Conservation (phyloP, 2,888 invertebrate species). For the Electrophaes corylata region DNA sequence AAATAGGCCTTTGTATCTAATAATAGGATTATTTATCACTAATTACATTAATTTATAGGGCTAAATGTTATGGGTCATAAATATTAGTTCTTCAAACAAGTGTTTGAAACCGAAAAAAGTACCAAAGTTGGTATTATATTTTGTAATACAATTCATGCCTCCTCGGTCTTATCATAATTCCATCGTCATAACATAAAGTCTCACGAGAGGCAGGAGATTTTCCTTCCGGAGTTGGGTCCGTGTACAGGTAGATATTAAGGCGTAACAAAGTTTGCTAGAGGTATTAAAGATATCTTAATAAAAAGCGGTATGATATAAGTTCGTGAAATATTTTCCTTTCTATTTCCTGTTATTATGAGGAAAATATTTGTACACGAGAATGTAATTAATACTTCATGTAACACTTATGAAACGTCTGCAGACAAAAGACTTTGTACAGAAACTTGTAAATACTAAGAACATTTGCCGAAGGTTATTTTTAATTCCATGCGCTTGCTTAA, state of each 20-base stretch:
- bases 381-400: slow-evolving; percentile 15
- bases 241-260: slow-evolving; percentile 16
- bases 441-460: too few relatives aligned
- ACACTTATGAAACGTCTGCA: not conserved
- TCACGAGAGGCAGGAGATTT: slow-evolving; percentile 16
- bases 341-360: slow-evolving; percentile 27
- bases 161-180: slow-evolving; percentile 4
- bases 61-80: too few relatives aligned
- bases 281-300: slow-evolving; percentile 26
- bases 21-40: too few relatives aligned
- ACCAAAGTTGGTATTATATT: too few relatives aligned
- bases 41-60: too few relatives aligned
- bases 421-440: too few relatives aligned
- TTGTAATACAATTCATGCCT: too few relatives aligned
- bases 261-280: slow-evolving; percentile 33
- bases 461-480: too few relatives aligned
- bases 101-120: too few relatives aligned
- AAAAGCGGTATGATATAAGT: slow-evolving; percentile 21
- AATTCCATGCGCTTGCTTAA: too few relatives aligned
- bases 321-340: slow-evolving; percentile 17
- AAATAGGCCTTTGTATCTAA: too few relatives aligned
- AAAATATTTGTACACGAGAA: slow-evolving; percentile 24
- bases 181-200: slow-evolving; percentile 17
- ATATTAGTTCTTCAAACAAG: too few relatives aligned
- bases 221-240: slow-evolving; percentile 21